Base-by-base conservation (phyloP, 2,113 vertebrate genomes). In the Poecilia latipinna region DNA sequence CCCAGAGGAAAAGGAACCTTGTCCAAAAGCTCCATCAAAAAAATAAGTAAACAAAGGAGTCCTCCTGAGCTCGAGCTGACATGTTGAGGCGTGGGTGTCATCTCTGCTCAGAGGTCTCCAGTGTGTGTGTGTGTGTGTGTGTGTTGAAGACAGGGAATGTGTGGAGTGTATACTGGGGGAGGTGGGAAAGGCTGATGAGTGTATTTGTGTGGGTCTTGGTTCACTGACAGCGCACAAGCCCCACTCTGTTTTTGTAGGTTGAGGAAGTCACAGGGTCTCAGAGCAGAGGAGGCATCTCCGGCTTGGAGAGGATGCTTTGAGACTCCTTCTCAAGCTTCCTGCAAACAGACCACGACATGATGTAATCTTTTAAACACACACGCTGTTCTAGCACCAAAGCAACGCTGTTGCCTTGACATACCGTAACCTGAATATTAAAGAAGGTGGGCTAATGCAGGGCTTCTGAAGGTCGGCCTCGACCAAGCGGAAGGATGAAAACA, bases 1-100 rank as follows among this genome's bases (percentile, higher is more conserved):
- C 65, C 80, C 80, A 90, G 69, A 91, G 86, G 79, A 91, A 91
- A 86, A 13, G 65, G 77, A 84, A 75, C 86, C 80, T 79, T 86
- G 77, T 90, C 83, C 83, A 93, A 84, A 70, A 76, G 24, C 69
- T 68, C 51, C 68, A 70, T 74, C 74, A 13, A 83, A 84, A 72
- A 70, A 61, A 67, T 13, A 44, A 67, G 24, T 57, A 57, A 57
- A n/a, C 22, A 11, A 24, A 33, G 11, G 13, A 62, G 22, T 3
- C 42, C 82, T 85, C 71, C 69, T 69, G 63, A 79, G 61, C 70
- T 44, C 44, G 68, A 85, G 78, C 71, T 79, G 78, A 75, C 72
- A 65, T 67, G 75, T 79, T 80, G 79, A 82, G 82, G 80, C 61
- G 31, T 86, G 74, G 65, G 78, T 85, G 86, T 91, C 85, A 82